Base-by-base conservation (phyloP, 2,888 invertebrate genomes). In the Andrena chrysosceles region DNA sequence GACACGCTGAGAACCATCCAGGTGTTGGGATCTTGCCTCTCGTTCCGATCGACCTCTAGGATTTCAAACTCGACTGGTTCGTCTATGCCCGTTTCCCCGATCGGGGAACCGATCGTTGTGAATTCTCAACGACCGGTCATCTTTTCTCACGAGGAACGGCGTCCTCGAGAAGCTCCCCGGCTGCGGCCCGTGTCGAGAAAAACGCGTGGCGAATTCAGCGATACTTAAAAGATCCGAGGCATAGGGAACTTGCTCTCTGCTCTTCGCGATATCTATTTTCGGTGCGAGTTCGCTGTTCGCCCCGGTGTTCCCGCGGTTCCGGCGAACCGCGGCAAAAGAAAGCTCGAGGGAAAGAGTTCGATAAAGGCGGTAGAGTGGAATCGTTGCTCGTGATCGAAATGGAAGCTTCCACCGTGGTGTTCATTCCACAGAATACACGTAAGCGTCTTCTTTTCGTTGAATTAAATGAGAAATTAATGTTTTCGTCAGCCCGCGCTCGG, bases 341-440 rank as follows among this genome's bases (percentile, higher is more conserved):
- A 31, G 29, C 29, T 35, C 54, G 67, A 35, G 70, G 73, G 77
- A 80, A 82, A 23, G 75, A 69, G 75, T 83, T 80, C 42, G 75
- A 83, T 77, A 74, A 29, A 16, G 48, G 16, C 26, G 74, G 66
- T 49, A 56, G 35, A 70, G n/a, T n/a, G 7, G 26, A 64, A 20
- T 26, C 62, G 49, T 7, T 33, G 26, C 54, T 7, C 10, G 75
- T 75, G 71, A 73, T 86, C 85, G 67, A 84, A 76, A 92, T 92
- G 92, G 91, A 92, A 78, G 87, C 88, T 42, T 88, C 91, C 59
- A 82, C 89, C 20, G 85, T 89, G 64, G 82, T 90, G 59, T 85
- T 90, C 72, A 83, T 89, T 33, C 89, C 91, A 68, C 90, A 90
- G 64, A 90, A 84, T 72, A 78, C 92, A 91, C 87, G 92, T 92